Percentiles rank a stretch among this genome's conserved stretches.
Evolutionary conservation across 2,113 vertebrate species (phyloP).

Genomic region (Phalacrocorax brasilianus): DNA sequence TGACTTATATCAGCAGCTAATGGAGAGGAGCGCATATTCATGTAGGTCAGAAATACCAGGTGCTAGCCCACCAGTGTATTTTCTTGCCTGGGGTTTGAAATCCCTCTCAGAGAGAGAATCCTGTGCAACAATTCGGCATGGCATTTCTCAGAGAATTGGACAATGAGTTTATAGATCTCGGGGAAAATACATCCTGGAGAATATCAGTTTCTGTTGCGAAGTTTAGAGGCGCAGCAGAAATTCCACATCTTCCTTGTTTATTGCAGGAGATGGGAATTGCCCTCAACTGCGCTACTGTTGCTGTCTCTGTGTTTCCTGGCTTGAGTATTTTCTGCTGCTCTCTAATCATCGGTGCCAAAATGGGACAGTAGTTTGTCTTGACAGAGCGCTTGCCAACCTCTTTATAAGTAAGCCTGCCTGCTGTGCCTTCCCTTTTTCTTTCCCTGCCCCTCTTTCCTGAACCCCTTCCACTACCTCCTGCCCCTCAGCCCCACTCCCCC

Average conservation of each 20-base stretch:
- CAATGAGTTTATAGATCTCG: neutral
- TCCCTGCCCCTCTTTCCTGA: neutral
- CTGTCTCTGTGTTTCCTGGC: neutral
- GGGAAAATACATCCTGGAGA: neutral
- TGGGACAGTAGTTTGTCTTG: neutral
- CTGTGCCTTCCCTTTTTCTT: neutral
- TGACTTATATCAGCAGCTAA: neutral
- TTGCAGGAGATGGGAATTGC: neutral
- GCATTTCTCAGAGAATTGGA: neutral
- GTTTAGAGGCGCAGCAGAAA: neutral
- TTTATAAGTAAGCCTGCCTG: neutral
- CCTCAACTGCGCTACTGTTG: neutral
- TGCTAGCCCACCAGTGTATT: neutral
- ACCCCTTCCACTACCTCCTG: neutral
- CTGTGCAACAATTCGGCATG: neutral
- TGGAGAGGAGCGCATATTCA: rapidly evolving
- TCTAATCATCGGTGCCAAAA: neutral
- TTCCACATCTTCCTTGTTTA: neutral
- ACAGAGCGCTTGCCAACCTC: neutral
- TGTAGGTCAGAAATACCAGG: neutral
- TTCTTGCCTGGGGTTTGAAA: neutral
- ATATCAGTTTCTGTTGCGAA: neutral
- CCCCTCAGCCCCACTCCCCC: neutral
- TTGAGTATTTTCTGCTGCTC: neutral
- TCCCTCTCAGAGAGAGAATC: neutral